Percentiles rank a stretch among this genome's conserved stretches.
These are phyloP conservation scores for Acronicta psi DNA, from an alignment of 2,888 invertebrate species.

Conservation along the genomic window DNA sequence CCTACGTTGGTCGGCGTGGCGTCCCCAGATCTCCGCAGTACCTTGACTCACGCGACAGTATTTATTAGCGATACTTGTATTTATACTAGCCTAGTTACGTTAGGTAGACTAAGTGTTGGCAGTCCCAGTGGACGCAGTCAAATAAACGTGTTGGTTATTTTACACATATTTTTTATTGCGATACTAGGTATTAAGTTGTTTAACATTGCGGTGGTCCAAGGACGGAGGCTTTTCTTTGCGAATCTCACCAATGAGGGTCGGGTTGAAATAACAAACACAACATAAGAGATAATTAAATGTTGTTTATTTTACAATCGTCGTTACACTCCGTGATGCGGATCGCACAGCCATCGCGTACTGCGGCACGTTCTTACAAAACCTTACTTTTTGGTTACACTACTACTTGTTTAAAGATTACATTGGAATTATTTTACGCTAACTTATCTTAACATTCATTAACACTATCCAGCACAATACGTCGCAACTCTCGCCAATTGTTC, in stretches of 20 bases:
- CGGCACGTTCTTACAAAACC: slow-evolving; percentile 61
- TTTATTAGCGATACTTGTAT: slow-evolving; percentile 65
- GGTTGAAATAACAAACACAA: slow-evolving; percentile 51
- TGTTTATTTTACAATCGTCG: slow-evolving; percentile 77
- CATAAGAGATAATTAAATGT: slow-evolving; percentile 78
- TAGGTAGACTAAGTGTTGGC: slow-evolving; percentile 53
- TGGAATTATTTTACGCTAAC: slow-evolving; percentile 59
- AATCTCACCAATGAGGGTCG: not conserved
- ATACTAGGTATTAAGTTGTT: slow-evolving; percentile 2
- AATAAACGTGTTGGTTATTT: slow-evolving; percentile 67
- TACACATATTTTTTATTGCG: slow-evolving; percentile 1
- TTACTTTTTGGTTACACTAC: slow-evolving; percentile 66
- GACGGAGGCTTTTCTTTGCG: not conserved
- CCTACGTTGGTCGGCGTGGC: not conserved
- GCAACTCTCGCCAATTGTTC: slow-evolving; percentile 32
- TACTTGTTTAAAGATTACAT: slow-evolving; percentile 58
- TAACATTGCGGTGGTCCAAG: too few relatives aligned
- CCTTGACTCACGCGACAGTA: slow-evolving; percentile 63
- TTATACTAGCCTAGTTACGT: slow-evolving; percentile 57
- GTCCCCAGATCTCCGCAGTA: slow-evolving; percentile 45
- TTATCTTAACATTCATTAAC: slow-evolving; percentile 61
- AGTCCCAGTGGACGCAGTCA: slow-evolving; percentile 43
- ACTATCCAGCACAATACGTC: slow-evolving; percentile 51
- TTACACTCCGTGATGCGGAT: slow-evolving; percentile 57
- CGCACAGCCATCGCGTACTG: slow-evolving; percentile 54